These are phyloP conservation scores for Papilio xuthus DNA, from an alignment of 1,140 invertebrate species.

Conservation along the genomic window DNA sequence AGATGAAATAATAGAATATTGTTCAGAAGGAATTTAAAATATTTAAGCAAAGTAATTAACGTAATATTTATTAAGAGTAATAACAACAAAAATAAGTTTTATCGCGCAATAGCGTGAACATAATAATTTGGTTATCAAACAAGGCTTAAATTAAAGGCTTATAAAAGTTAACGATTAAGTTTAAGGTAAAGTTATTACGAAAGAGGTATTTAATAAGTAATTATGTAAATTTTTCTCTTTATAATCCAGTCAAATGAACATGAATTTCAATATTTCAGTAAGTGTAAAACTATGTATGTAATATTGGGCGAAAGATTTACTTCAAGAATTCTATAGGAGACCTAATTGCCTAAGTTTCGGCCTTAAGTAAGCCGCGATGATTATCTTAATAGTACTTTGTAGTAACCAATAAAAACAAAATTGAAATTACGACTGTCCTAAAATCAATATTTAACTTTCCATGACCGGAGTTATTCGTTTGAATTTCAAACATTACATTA, in stretches of 20 bases:
- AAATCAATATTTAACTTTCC: too few species aligned
- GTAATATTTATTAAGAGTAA: neutral
- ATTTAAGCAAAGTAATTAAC: neutral
- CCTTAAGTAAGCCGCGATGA: neutral
- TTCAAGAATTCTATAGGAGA: neutral
- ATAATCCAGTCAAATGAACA: neutral
- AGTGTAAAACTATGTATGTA: neutral
- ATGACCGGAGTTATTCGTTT: too few species aligned
- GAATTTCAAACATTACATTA: too few species aligned
- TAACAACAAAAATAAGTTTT: neutral
- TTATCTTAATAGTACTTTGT: neutral
- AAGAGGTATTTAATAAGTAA: too few species aligned
- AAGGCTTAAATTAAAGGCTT: neutral
- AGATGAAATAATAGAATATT: neutral
- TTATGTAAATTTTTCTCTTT: neutral
- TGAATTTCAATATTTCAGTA: neutral
- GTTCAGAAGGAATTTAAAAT: neutral
- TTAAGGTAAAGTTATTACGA: too few species aligned
- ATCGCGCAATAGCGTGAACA: neutral
- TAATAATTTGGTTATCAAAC: neutral
- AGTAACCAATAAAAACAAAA: neutral
- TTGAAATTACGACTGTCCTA: neutral
- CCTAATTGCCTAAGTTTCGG: neutral
- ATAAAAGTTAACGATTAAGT: neutral
- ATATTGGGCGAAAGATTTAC: too few species aligned